phyloP scores from a whole-genome alignment of 2,797 vertebrate genomes.

The Trachops cirrhosus region DNA sequence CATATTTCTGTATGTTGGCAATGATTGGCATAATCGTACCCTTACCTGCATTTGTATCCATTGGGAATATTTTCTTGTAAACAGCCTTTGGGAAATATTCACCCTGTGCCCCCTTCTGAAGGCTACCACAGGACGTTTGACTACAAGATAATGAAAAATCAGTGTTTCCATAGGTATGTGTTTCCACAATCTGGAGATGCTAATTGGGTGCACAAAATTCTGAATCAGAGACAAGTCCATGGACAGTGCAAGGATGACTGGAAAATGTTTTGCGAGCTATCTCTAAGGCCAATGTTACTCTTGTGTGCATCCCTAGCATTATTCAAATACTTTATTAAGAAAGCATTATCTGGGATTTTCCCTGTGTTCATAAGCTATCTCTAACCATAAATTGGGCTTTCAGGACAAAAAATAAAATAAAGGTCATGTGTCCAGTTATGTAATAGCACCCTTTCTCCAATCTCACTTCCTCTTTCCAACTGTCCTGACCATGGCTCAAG shows the following conservation, averaged over 20 bases:
- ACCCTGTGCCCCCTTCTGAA: conserved; percentile 47
- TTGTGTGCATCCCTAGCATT: background rate
- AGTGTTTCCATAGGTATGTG: background rate
- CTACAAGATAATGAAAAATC: conserved; percentile 56
- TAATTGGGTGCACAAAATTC: background rate
- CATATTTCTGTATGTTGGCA: background rate
- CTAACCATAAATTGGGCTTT: too few species aligned
- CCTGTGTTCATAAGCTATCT: background rate
- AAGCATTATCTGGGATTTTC: background rate
- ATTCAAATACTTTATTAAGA: background rate
- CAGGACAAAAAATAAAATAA: too few species aligned
- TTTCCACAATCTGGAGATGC: background rate
- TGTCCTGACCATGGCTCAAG: too few species aligned
- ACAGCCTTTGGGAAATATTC: background rate
- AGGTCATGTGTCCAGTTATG: too few species aligned
- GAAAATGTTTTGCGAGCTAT: background rate
- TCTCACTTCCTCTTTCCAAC: too few species aligned
- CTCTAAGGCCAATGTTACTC: background rate
- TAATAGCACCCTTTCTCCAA: too few species aligned
- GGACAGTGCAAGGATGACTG: background rate
- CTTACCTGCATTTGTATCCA: background rate
- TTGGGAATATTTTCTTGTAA: background rate
- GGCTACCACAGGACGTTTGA: conserved; percentile 1
- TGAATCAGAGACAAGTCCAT: background rate
- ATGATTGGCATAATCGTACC: background rate